Percentiles rank a stretch among this genome's conserved stretches.
Conservation (phyloP, 1,140 invertebrate genomes). For the Leptinotarsa texana region DNA sequence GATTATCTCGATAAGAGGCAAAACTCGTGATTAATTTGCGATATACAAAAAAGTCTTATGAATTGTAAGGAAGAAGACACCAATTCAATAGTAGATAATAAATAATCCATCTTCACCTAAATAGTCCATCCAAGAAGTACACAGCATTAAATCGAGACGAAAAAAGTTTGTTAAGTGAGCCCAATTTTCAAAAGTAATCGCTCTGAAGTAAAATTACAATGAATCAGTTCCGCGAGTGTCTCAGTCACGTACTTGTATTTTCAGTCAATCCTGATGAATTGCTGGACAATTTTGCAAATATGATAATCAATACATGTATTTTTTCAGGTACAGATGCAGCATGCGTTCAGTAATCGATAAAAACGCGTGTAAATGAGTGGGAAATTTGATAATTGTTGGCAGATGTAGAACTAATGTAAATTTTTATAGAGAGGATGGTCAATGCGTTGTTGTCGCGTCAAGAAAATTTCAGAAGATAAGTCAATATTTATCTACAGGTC, state of each 20-base stretch:
- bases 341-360: not conserved
- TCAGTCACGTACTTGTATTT: constrained; percentile 49
- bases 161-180: no score
- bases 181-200: no score
- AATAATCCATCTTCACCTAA: no score
- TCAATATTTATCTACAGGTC: not conserved
- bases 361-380: constrained; percentile 22
- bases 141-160: no score
- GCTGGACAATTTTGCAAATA: not conserved
- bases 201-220: constrained; percentile 30
- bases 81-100: no score
- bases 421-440: constrained; percentile 46
- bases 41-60: no score
- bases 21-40: no score
- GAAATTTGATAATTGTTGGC: constrained; percentile 48
- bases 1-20: no score
- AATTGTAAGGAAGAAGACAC: no score
- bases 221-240: constrained; percentile 50
- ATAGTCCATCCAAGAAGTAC: no score
- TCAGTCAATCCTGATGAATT: constrained; percentile 33
- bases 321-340: constrained; percentile 33
- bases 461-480: constrained; percentile 2
- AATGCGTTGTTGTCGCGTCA: constrained; percentile 1
- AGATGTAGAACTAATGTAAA: constrained; percentile 49
- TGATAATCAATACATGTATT: constrained; percentile 8